Conservation (phyloP, 2,113 vertebrate genomes). For the Lampris megalopsis region DNA sequence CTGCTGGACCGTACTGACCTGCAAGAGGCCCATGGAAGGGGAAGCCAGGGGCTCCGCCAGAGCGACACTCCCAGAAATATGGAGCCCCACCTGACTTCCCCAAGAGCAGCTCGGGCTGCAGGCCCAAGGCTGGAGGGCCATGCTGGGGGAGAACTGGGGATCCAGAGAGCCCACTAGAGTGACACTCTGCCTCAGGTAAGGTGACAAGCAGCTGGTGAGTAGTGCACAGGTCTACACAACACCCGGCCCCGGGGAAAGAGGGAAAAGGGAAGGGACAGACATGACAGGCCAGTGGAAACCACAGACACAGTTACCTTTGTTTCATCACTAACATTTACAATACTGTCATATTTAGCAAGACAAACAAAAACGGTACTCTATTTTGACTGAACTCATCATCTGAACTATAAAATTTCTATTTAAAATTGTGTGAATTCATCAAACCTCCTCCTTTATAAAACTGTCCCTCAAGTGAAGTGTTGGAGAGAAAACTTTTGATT, state of each 20-base stretch:
- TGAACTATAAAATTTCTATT: not conserved
- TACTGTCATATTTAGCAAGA: conserved; percentile 23
- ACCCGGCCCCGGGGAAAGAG: conserved; percentile 61
- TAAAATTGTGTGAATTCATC: conserved; percentile 32
- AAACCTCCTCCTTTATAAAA: conserved; percentile 53
- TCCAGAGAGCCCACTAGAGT: conserved; percentile 82
- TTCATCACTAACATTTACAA: conserved; percentile 38
- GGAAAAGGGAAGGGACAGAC: conserved; percentile 72
- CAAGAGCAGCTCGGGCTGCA: conserved; percentile 84
- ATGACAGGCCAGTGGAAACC: conserved; percentile 73
- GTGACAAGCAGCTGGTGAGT: conserved; percentile 83
- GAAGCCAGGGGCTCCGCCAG: conserved; percentile 80
- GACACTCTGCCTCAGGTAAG: conserved; percentile 82
- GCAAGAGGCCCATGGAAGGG: conserved; percentile 78
- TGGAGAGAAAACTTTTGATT: conserved; percentile 9
- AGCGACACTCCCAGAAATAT: conserved; percentile 85
- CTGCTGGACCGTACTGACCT: conserved; percentile 82
- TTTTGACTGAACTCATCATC: not conserved
- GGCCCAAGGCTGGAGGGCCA: conserved; percentile 75
- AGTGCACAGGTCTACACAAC: conserved; percentile 82
- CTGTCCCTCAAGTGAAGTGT: conserved; percentile 49
- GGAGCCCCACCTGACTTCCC: conserved; percentile 81
- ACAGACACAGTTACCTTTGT: conserved; percentile 72
- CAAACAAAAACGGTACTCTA: not conserved
- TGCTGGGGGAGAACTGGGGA: conserved; percentile 78